phyloP scores from a whole-genome alignment of 37 sponge, comb jelly and placozoan species.

The Mnemiopsis leidyi region DNA sequence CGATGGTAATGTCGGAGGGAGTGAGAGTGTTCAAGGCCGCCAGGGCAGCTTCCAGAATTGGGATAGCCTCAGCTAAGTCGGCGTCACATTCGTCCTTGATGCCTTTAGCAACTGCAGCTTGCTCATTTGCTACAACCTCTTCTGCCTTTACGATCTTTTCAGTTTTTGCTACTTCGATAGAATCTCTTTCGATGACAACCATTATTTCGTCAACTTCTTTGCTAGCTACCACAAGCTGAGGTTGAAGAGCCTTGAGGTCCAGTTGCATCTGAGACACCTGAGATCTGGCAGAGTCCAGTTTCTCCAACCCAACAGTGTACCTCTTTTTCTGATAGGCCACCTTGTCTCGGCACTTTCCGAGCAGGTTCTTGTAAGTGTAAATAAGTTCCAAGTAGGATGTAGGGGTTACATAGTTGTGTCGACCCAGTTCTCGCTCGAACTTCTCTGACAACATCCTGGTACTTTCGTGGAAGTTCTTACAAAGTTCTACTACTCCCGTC shows the following conservation, averaged over 20 bases:
- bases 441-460: slow-evolving; percentile 78
- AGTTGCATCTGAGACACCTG: slow-evolving; percentile 93
- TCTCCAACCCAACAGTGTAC: slow-evolving; percentile 93
- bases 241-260: slow-evolving; percentile 86
- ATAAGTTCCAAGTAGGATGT: slow-evolving; percentile 98
- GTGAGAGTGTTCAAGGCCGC: slow-evolving; percentile 94
- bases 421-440: slow-evolving; percentile 74
- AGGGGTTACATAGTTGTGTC: slow-evolving; percentile 98
- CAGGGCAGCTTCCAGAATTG: slow-evolving; percentile 90
- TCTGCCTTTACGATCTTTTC: slow-evolving; percentile 95
- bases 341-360: slow-evolving; percentile 71
- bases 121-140: slow-evolving; percentile 93
- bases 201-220: slow-evolving; percentile 94
- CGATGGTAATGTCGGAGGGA: slow-evolving; percentile 79
- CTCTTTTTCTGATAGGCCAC: slow-evolving; percentile 73
- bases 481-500: slow-evolving; percentile 86
- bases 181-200: slow-evolving; percentile 92
- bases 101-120: slow-evolving; percentile 91
- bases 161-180: slow-evolving; percentile 89
- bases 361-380: slow-evolving; percentile 92
- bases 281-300: slow-evolving; percentile 81
- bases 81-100: slow-evolving; percentile 99
- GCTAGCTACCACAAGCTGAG: slow-evolving; percentile 85
- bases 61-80: slow-evolving; percentile 93
- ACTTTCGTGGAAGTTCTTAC: slow-evolving; percentile 89